phyloP scores from a whole-genome alignment of 2,888 invertebrate genomes.

The Harpalus rubripes region DNA sequence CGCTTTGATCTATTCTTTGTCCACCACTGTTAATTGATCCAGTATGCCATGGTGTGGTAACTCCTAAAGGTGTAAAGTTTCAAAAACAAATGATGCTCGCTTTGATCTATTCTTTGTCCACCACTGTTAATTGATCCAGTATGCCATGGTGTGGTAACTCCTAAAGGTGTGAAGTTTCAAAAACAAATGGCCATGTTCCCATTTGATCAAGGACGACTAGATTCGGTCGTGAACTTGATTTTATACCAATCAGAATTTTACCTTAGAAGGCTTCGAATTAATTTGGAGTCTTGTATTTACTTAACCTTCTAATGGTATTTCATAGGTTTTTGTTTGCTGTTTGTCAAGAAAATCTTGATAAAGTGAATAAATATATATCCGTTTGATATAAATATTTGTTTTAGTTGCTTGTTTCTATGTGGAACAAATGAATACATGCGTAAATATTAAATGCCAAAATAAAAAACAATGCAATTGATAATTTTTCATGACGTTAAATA shows the following conservation, averaged over 20 bases:
- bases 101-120: conserved; percentile 12
- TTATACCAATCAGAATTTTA: conserved; percentile 6
- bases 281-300: conserved; percentile 2
- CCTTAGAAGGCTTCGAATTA: conserved; percentile 1
- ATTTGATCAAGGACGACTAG: conserved; percentile 39
- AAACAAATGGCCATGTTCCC: conserved; percentile 41
- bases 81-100: conserved; percentile 26
- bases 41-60: conserved; percentile 32
- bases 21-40: conserved; percentile 29
- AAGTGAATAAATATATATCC: conserved; percentile 9
- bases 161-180: conserved; percentile 44
- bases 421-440: neutral
- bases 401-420: conserved; percentile 18
- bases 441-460: too few relatives aligned
- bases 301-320: conserved; percentile 7
- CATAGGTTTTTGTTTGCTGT: neutral
- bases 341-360: conserved; percentile 23
- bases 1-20: conserved; percentile 17
- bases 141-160: conserved; percentile 33
- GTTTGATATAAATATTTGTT: conserved; percentile 21
- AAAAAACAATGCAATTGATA: too few relatives aligned
- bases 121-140: conserved; percentile 32
- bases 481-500: too few relatives aligned
- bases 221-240: conserved; percentile 31
- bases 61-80: conserved; percentile 46